Evolutionary conservation across 1,140 invertebrate genomes (phyloP), one percentile per base, ranked within the genome.

Genomic region (Monochamus saltuarius): DNA sequence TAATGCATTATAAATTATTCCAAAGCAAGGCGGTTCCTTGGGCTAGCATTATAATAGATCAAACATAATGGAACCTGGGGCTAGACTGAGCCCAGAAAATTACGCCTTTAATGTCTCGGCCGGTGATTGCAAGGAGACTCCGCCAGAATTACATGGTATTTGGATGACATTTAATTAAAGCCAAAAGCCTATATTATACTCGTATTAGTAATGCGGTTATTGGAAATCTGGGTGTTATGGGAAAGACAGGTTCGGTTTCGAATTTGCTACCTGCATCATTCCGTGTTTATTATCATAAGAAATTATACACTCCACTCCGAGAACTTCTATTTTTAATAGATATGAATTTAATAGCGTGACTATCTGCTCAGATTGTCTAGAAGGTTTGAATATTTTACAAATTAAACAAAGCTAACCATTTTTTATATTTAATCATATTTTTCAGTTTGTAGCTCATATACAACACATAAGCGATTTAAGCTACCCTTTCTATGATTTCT

Each of bases 1-100:
- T 63, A 59, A 63, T 63, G 61, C 40, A 55, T 54, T 63, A 63
- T 63, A 63, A 63, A 63, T 63, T 63, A 56, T 42, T 34, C 47
- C 45, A 56, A 50, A 56, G 46, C 47, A 43, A 47, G 45, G 50
- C 22, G 14, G 47, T 13, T 34, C 50, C 59, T 43, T 49, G 53
- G 59, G 59, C 59, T 61, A 45, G 61, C 58, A 62, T 62, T 58
- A 58, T 57, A 62, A 56, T 19, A 11, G 19, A 29, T 19, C 10
- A 49, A 59, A 29, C 14, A 38, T 35, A 10, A 37, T 47, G 39
- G 35, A 34, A 39, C 13, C 40, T 37, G 29, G 22, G 29, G 59
- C 34, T 52, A 54, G 56, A 49, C 47, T 52, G 51, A 45, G 46
- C n/a, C 49, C 40, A 45, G 46, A 54, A 59, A 45, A 53, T 53